Conservation (phyloP, 1,140 invertebrate genomes). For the Trissolcus basalis region DNA sequence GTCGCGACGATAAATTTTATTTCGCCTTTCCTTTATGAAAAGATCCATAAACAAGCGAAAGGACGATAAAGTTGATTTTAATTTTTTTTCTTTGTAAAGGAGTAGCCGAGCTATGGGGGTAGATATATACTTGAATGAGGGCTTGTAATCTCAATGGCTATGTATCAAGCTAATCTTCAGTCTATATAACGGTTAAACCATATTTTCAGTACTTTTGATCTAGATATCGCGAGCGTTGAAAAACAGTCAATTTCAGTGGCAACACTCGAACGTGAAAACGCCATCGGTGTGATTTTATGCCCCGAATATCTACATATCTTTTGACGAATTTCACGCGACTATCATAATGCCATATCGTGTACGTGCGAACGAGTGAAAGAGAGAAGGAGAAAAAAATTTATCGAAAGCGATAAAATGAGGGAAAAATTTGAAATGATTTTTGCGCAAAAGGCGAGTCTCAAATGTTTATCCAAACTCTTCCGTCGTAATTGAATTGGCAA, state of each 20-base stretch:
- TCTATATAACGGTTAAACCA: conserved; percentile 57
- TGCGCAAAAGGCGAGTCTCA: conserved; percentile 7
- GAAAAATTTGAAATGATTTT: conserved; percentile 1
- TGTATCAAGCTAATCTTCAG: conserved; percentile 69
- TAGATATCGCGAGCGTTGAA: conserved; percentile 52
- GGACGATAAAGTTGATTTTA: conserved; percentile 46
- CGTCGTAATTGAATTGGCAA: conserved; percentile 33
- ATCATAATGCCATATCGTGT: conserved; percentile 8
- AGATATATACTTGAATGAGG: conserved; percentile 62
- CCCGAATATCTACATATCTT: conserved; percentile 29
- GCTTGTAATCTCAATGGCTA: conserved; percentile 63
- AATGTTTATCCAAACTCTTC: conserved; percentile 36
- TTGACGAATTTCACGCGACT: conserved; percentile 2
- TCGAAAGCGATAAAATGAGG: not conserved
- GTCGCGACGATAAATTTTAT: conserved; percentile 6
- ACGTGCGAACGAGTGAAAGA: not conserved
- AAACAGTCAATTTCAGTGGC: conserved; percentile 53
- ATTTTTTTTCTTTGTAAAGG: conserved; percentile 44
- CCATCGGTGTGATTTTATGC: conserved; percentile 42
- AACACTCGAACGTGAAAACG: conserved; percentile 44
- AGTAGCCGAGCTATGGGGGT: conserved; percentile 52
- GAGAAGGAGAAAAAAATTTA: too few species aligned
- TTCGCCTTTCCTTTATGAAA: conserved; percentile 30
- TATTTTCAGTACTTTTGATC: conserved; percentile 63
- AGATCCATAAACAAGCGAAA: conserved; percentile 29